phyloP scores from a whole-genome alignment of 2,888 invertebrate genomes.

The Rhabditoides inermis region DNA sequence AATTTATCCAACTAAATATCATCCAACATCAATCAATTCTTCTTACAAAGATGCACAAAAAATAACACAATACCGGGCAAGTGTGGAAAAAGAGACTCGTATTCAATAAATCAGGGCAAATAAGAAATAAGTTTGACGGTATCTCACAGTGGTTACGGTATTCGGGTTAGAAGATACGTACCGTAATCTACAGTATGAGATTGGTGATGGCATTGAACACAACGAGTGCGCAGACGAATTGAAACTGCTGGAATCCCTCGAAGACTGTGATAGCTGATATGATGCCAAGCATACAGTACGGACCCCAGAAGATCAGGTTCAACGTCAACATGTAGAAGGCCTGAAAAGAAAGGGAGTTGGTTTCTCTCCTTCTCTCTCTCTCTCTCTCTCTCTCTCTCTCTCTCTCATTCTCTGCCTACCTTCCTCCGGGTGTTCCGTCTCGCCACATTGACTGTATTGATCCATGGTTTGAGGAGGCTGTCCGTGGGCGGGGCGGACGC shows the following conservation, averaged over 20 bases:
- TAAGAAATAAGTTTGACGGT: no score
- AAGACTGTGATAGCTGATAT: constrained; percentile 17
- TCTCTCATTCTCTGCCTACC: not conserved
- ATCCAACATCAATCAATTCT: no score
- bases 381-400: constrained; percentile 7
- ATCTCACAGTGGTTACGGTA: no score
- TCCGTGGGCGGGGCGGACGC: not conserved
- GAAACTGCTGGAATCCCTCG: constrained; percentile 18
- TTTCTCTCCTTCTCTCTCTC: constrained; percentile 23
- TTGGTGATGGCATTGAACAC: constrained; percentile 33
- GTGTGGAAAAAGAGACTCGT: no score
- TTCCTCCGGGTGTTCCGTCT: constrained; percentile 9
- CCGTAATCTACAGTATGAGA: constrained; percentile 19
- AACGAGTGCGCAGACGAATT: constrained; percentile 29
- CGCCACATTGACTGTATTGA: constrained; percentile 7
- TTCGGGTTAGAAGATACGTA: no score
- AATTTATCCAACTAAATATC: no score
- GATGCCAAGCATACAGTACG: constrained; percentile 28
- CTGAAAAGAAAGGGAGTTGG: constrained; percentile 7
- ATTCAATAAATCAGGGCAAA: no score
- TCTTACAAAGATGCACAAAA: no score
- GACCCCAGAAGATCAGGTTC: constrained; percentile 33
- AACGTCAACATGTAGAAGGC: constrained; percentile 30
- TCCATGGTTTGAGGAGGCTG: constrained; percentile 4
- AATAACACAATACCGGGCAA: no score